Base-by-base conservation (phyloP, 92 coral and sea anemone genomes). In the Phenganax subtilis region DNA sequence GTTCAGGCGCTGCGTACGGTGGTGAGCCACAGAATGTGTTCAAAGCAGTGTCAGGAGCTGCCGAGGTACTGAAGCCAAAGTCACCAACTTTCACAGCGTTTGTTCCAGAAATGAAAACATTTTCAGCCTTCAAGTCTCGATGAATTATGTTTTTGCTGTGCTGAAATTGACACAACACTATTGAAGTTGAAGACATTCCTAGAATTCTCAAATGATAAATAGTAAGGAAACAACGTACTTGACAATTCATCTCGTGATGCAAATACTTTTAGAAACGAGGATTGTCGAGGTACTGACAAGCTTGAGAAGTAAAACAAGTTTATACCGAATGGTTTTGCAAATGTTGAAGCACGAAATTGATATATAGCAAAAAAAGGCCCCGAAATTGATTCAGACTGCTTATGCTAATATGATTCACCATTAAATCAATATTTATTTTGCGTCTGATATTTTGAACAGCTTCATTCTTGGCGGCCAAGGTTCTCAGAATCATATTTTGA, bases 11-110 rank as follows among this genome's bases (percentile, higher is more conserved):
- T 8, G 99, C 99, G 57, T 96, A 96, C 1, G 99, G 99, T 9
- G 99, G 99, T 14, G 99, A 96, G 0, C 99, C 99, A 85, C 99
- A 96, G 73, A 96, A 96, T 47, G 99, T 96, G 80, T 92, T 92
- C 71, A 96, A 72, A 8, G 97, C 90, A 65, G 88, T 85, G 57
- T 93, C 93, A 60, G 91, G 89, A 1, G 96, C 82, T 7, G 99
- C 86, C 29, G 89, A 87, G 0, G 99, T 96, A 55, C 99, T 96
- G 79, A 96, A 96, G 28, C 99, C 99, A 66, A 96, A 96, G 84
- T 96, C 99, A 1, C 99, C 99, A 76, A 96, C 97, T 85, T 96
- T 96, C 54, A 96, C 99, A 37, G 90, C 85, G 85, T 90, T 92
- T 10, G 96, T 91, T 0, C 96, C 99, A 61, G 99, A 93, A 51